Percentiles rank a stretch among this genome's conserved stretches.
Evolutionary conservation across 2,797 vertebrate species (phyloP).

Genomic region (Chlorospingus semifuscus): DNA sequence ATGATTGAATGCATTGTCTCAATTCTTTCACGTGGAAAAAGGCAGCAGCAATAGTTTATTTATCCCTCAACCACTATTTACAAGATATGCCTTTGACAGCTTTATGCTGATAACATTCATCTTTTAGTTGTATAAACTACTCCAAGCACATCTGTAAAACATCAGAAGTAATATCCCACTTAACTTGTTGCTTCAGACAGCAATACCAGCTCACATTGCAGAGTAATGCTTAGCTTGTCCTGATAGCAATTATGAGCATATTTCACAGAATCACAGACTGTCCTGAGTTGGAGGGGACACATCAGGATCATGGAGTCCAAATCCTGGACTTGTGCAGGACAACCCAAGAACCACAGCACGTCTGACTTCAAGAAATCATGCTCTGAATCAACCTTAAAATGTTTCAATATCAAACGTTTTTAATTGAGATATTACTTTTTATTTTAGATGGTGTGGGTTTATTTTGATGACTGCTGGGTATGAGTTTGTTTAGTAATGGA

Average conservation of each 20-base stretch:
- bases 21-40: neutral
- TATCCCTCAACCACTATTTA: neutral
- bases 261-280: neutral
- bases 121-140: slow-evolving; percentile 5
- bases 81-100: slow-evolving; percentile 10
- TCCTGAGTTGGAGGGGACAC: neutral
- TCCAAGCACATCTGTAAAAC: slow-evolving; percentile 10
- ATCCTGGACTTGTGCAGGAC: neutral
- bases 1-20: neutral
- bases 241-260: neutral
- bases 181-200: neutral
- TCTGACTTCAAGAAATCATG: neutral
- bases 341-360: neutral
- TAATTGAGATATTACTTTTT: neutral
- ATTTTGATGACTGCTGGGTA: neutral
- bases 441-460: neutral
- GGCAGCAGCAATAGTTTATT: neutral
- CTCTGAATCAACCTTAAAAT: neutral
- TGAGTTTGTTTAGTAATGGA: neutral
- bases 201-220: neutral
- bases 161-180: neutral
- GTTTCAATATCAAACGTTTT: neutral
- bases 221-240: neutral
- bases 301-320: neutral
- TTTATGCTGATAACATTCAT: neutral